Evolutionary conservation across 2,888 invertebrate species (phyloP), one percentile per base, ranked within the genome.

Genomic region (Megastigmus dorsalis): DNA sequence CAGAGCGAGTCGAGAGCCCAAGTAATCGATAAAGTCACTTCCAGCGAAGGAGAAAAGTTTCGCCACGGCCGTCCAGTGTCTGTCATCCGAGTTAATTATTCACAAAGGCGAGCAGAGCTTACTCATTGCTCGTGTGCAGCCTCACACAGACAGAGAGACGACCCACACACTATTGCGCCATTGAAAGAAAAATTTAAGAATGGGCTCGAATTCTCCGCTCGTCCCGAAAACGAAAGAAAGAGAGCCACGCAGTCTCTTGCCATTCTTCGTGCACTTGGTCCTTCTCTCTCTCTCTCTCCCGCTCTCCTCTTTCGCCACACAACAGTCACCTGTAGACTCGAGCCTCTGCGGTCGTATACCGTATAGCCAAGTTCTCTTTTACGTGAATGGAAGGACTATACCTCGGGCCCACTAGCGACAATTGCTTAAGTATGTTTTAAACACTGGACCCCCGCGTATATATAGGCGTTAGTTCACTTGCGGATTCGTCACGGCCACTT

Each of bases 401-500:
- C 9, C 50, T 52, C 59, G 9, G 30, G 59, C 59, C 55, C 41
- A 48, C 71, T 43, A 41, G 33, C 62, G 72, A 52, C 59, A 18
- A 73, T 67, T n/a, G 28, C 36, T 66, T 74, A 75, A 75, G 63
- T 75, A 38, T 38, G 74, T 66, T 75, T 70, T 75, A 75, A 75
- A 65, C 38, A 66, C 30, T 30, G 74, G 33, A 55, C 68, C 74
- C 74, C 74, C 68, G 62, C 48, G 45, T n/a, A n/a, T n/a, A n/a
- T n/a, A n/a, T n/a, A 54, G 23, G 54, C 50, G 41, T n/a, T n/a
- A 26, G 72, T 59, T 74, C 74, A 57, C 74, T 74, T 26, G 66
- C 55, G n/a, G 28, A 65, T 75, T 68, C 50, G 69, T 50, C 55
- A 57, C 65, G 60, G 68, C 55, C 68, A 74, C 74, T 74, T 55